phyloP scores from a whole-genome alignment of 2,797 vertebrate genomes.

The Pygocentrus nattereri region DNA sequence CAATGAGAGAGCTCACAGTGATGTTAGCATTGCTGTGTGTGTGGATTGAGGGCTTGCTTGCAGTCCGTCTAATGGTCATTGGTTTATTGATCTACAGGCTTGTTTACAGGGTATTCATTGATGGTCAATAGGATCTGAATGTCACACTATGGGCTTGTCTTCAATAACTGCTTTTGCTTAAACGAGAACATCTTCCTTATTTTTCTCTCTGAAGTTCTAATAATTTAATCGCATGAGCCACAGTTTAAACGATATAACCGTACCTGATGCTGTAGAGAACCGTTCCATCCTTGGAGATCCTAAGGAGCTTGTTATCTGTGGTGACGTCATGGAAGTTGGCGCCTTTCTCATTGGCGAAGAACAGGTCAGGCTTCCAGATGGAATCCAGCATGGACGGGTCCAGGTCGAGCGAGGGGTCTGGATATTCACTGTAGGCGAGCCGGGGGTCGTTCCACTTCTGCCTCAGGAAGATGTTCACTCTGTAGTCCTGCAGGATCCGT shows the following conservation, averaged over 20 bases:
- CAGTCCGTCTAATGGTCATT: not conserved
- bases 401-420: slow-evolving; percentile 95
- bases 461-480: slow-evolving; percentile 99
- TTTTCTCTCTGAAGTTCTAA: not conserved
- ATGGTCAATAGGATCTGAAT: not conserved
- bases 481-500: slow-evolving; percentile 87
- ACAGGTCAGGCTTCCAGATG: slow-evolving; percentile 98
- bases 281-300: slow-evolving; percentile 96
- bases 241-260: too few species aligned
- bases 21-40: not conserved
- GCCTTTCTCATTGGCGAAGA: slow-evolving; percentile 98
- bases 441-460: slow-evolving; percentile 98
- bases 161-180: not conserved
- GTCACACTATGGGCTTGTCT: not conserved
- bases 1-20: too few species aligned
- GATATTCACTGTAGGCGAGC: slow-evolving; percentile 95
- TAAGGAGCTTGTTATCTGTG: slow-evolving; percentile 96
- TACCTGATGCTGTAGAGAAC: slow-evolving; percentile 98
- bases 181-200: not conserved
- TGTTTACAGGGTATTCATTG: not conserved
- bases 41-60: too few species aligned
- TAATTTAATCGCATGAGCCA: not conserved
- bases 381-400: slow-evolving; percentile 99
- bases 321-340: slow-evolving; percentile 99
- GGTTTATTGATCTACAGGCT: not conserved